phyloP scores from a whole-genome alignment of 2,113 vertebrate species.

The Mirounga angustirostris region DNA sequence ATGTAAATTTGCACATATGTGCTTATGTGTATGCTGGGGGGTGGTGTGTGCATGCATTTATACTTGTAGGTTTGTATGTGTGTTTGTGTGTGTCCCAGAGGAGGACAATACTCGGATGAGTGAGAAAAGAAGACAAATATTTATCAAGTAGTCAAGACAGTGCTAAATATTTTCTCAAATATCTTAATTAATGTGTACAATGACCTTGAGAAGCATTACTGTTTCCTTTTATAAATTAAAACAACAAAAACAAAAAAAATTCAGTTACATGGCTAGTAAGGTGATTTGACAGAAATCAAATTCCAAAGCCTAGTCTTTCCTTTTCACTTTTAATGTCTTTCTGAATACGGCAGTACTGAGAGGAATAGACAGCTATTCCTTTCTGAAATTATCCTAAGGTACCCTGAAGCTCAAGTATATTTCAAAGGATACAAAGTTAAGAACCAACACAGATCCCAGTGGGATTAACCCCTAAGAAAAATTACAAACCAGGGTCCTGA shows the following conservation, averaged over 20 bases:
- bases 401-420: not conserved
- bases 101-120: not conserved
- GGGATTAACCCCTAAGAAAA: constrained; percentile 36
- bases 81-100: not conserved
- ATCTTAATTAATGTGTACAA: constrained; percentile 13
- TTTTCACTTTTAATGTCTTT: constrained; percentile 40
- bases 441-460: not conserved
- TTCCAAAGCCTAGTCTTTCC: not conserved
- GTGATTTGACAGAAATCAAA: constrained; percentile 3
- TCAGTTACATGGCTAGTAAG: constrained; percentile 2
- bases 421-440: constrained; percentile 49
- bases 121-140: constrained; percentile 21
- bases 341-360: constrained; percentile 27
- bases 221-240: not conserved
- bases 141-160: constrained; percentile 27
- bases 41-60: not conserved
- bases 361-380: not conserved
- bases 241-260: not conserved
- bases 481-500: not conserved
- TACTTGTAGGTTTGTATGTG: not conserved
- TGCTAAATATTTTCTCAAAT: constrained; percentile 36
- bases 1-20: not conserved
- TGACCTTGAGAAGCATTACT: not conserved
- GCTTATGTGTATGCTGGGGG: not conserved
- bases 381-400: constrained; percentile 16